phyloP scores from a whole-genome alignment of 2,113 vertebrate genomes.

The Pomatostomus ruficeps region DNA sequence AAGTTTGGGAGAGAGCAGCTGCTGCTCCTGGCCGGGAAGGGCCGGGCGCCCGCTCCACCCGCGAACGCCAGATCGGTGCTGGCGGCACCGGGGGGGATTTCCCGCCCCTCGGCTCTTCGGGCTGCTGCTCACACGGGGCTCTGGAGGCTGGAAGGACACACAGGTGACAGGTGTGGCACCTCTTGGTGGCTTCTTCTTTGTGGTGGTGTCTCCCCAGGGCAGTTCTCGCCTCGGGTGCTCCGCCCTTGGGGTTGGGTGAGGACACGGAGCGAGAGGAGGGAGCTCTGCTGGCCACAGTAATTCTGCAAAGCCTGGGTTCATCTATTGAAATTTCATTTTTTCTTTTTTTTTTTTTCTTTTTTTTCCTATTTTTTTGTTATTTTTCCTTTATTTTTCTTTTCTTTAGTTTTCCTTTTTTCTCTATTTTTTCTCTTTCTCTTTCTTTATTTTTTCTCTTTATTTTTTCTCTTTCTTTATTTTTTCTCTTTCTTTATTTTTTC shows the following conservation, averaged over 20 bases:
- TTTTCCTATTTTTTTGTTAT: too few relatives aligned
- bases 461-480: not conserved
- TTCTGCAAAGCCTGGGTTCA: conserved; percentile 68
- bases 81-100: too few relatives aligned
- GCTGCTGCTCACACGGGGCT: conserved; percentile 66
- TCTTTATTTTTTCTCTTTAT: not conserved
- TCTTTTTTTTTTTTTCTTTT: not conserved
- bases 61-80: too few relatives aligned
- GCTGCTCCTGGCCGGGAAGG: conserved; percentile 4
- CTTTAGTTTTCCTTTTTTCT: too few relatives aligned
- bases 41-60: conserved; percentile 2
- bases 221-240: conserved; percentile 69
- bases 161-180: conserved; percentile 70
- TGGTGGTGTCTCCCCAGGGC: conserved; percentile 65
- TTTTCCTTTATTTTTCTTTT: not conserved
- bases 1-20: conserved; percentile 32
- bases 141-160: conserved; percentile 67
- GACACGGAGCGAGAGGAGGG: conserved; percentile 43
- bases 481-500: not conserved
- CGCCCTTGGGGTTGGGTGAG: conserved; percentile 28
- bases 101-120: conserved; percentile 43
- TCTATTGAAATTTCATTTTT: conserved; percentile 68
- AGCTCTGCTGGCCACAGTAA: conserved; percentile 64
- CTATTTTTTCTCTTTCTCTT: too few relatives aligned
- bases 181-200: conserved; percentile 50